Evolutionary conservation across 1,140 invertebrate species (phyloP), one percentile per base, ranked within the genome.

Genomic region (Listronotus bonariensis): DNA sequence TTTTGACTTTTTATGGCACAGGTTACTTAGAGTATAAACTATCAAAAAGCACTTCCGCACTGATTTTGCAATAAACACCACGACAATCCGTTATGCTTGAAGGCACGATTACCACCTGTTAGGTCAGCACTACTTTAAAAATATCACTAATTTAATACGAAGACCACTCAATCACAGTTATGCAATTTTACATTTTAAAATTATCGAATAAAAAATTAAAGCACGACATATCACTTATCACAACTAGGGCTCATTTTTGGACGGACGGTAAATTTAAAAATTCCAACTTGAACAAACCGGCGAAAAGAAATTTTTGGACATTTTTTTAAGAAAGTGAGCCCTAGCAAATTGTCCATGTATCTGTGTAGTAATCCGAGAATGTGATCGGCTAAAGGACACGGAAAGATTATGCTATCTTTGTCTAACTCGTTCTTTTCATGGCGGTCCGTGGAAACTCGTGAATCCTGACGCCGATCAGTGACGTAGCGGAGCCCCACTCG

Each of bases 281-380:
- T 17, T 11, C 62, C 66, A 32, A 14, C 9, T 51, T 51, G 6
- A 14, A 14, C n/a, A 1, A 14, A 14, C 43, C 43, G 43, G 43
- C 43, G 20, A 14, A 20, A 17, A 3, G n/a, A 11, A 56, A 20
- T 41, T 73, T 76, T 76, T 74, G 68, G 74, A 71, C 69, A 66
- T 73, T 75, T 76, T 73, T 74, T 45, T 71, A 72, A 73, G 70
- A 76, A 74, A 76, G 68, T 69, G 72, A 67, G 68, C 68, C 73
- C 72, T 68, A 71, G 70, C 73, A 72, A 75, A 76, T 76, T 74
- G 69, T 76, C 74, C 71, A 59, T 74, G 73, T 76, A 75, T 77
- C 70, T 75, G 69, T 77, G 71, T 69, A 70, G 70, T 76, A 74
- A 74, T 74, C 70, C 55, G 68, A 73, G 70, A 74, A 75, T 72